phyloP scores from a whole-genome alignment of 2,797 vertebrate genomes.

The Novumbra hubbsi region DNA sequence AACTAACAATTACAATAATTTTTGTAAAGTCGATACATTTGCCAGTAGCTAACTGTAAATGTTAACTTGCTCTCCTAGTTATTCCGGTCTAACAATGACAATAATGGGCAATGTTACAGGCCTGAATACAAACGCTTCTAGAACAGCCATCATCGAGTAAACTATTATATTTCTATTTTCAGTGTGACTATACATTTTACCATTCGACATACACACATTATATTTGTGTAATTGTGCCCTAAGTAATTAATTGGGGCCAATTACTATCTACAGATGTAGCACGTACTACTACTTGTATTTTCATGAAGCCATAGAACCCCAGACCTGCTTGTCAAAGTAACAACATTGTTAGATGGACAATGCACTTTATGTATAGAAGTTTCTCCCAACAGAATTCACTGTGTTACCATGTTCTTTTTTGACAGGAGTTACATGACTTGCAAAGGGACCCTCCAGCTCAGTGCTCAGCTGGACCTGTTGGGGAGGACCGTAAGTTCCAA shows the following conservation, averaged over 20 bases:
- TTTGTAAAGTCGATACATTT: too few relatives aligned
- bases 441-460: slow-evolving; percentile 73
- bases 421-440: slow-evolving; percentile 70
- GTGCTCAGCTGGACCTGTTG: slow-evolving; percentile 76
- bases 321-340: not conserved
- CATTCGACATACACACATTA: not conserved
- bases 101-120: not conserved
- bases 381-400: not conserved
- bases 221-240: not conserved
- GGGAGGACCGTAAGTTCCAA: slow-evolving; percentile 71
- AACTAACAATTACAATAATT: not conserved
- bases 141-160: not conserved
- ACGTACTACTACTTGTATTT: not conserved
- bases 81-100: not conserved
- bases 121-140: slow-evolving; percentile 12
- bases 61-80: not conserved
- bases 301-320: not conserved
- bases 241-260: not conserved
- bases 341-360: not conserved
- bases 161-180: not conserved
- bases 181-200: not conserved
- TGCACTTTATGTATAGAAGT: not conserved
- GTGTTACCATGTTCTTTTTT: not conserved
- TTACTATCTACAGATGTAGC: not conserved
- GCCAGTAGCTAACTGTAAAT: not conserved